Evolutionary conservation across 2,888 invertebrate genomes (phyloP).

Genomic region (Sinopyrophorus schimmeli): DNA sequence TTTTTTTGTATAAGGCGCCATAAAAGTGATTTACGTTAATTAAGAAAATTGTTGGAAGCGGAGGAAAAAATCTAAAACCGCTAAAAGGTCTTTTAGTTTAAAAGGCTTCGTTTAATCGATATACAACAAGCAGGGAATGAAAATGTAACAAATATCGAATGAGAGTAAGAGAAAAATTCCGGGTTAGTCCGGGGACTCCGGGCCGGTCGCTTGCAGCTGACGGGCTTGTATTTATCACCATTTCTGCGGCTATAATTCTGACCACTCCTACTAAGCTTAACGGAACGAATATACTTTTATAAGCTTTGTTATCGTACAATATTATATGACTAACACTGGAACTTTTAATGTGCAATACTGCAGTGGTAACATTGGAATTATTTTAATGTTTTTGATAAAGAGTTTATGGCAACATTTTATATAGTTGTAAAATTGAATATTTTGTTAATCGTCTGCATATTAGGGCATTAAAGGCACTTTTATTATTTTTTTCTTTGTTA

Average conservation of each 20-base stretch:
- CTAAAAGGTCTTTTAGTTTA: slow-evolving; percentile 1
- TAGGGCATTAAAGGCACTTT: too few relatives aligned
- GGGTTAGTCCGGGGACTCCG: slow-evolving; percentile 24
- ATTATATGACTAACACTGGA: slow-evolving; percentile 35
- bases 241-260: slow-evolving; percentile 38
- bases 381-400: slow-evolving; percentile 28
- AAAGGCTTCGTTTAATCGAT: slow-evolving; percentile 7
- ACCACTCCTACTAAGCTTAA: slow-evolving; percentile 31
- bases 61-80: neutral
- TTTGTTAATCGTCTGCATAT: slow-evolving; percentile 21
- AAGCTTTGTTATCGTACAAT: slow-evolving; percentile 38
- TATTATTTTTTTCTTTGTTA: too few relatives aligned
- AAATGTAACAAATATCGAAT: slow-evolving; percentile 17
- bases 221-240: slow-evolving; percentile 37
- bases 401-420: slow-evolving; percentile 22
- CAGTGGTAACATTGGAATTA: slow-evolving; percentile 31
- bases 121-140: slow-evolving; percentile 17
- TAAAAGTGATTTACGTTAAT: slow-evolving; percentile 38
- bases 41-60: slow-evolving; percentile 22
- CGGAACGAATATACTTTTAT: slow-evolving; percentile 39
- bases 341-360: slow-evolving; percentile 38
- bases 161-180: slow-evolving; percentile 14
- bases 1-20: slow-evolving; percentile 28
- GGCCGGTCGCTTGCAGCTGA: slow-evolving; percentile 34
- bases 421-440: slow-evolving; percentile 26